Evolutionary conservation across 2,888 invertebrate genomes (phyloP).

Genomic region (Gastracanthus pulcherrimus): DNA sequence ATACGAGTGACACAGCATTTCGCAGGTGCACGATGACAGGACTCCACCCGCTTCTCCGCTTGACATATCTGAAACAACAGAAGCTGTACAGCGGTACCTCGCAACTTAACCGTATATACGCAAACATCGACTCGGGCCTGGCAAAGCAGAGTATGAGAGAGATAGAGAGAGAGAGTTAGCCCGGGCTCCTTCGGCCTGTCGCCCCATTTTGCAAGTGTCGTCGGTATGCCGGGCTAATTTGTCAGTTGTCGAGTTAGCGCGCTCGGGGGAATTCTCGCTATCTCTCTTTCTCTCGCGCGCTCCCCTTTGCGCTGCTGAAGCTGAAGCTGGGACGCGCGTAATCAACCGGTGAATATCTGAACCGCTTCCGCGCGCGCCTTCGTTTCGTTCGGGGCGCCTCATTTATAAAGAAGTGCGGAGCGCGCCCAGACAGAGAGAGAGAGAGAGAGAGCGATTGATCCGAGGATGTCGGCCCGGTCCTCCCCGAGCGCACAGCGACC

Average conservation of each 20-base stretch:
- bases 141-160: too few relatives aligned
- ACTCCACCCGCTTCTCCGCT: background rate
- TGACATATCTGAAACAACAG: constrained; percentile 32
- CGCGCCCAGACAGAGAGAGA: constrained; percentile 58
- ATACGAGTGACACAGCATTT: constrained; percentile 54
- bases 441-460: constrained; percentile 71
- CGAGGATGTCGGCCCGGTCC: constrained; percentile 52
- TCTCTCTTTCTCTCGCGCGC: too few relatives aligned
- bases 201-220: constrained; percentile 78
- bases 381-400: constrained; percentile 66
- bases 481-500: background rate
- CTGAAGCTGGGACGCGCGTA: constrained; percentile 64
- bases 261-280: constrained; percentile 71
- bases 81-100: too few relatives aligned
- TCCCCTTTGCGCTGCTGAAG: constrained; percentile 55
- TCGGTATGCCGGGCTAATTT: constrained; percentile 77
- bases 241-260: constrained; percentile 78
- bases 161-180: background rate
- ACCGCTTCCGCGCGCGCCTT: constrained; percentile 71
- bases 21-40: constrained; percentile 53
- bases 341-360: constrained; percentile 78
- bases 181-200: constrained; percentile 65
- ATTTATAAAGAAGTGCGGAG: constrained; percentile 76
- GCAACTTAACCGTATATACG: background rate
- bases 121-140: background rate